Evolutionary conservation across 2,113 vertebrate genomes (phyloP), one percentile per base, ranked within the genome.

Genomic region (Xiphorhynchus elegans): DNA sequence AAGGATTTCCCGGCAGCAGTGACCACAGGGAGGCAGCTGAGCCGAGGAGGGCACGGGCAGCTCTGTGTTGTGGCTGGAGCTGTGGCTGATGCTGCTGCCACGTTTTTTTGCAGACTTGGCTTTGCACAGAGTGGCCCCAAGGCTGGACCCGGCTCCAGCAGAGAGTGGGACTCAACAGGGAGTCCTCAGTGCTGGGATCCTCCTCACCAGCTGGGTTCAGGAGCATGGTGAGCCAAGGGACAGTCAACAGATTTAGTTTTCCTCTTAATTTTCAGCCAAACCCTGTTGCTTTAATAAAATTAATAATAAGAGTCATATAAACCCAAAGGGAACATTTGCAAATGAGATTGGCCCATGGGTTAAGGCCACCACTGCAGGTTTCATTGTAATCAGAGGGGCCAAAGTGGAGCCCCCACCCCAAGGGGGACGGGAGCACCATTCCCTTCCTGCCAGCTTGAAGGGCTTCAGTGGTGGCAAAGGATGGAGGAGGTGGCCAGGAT

Each of bases 1-100:
- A 95, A 90, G 62, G 91, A 84, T 90, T 94, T 94, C 87, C 87
- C 72, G 16, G 92, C 89, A 95, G 92, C 92, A 66, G 92, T 17
- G n/a, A 68, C 88, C 87, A 81, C 18, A 8, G 68, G 92, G 92
- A 89, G 81, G 87, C 92, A 91, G 90, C 81, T 87, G 94, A 87
- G 90, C 46, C 9, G 14, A 37, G 56, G 85, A 67, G 80, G 78
- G 60, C 85, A 92, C 7, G 0, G 69, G 66, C 0, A 0, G 87
- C 90, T 91, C 79, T 70, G 82, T 3, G 0, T 76, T 1, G 7
- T 11, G 56, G 69, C 59, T 25, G 26, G 74, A 81, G 47, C 68
- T 25, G 35, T 14, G 26, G 81, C 76, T 67, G 86, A 77, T 55
- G 42, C 82, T 55, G 42, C 75, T 77, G 84, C 62, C 74, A 44